Conservation (phyloP, 2,113 vertebrate genomes). For the Harpagus bidentatus region DNA sequence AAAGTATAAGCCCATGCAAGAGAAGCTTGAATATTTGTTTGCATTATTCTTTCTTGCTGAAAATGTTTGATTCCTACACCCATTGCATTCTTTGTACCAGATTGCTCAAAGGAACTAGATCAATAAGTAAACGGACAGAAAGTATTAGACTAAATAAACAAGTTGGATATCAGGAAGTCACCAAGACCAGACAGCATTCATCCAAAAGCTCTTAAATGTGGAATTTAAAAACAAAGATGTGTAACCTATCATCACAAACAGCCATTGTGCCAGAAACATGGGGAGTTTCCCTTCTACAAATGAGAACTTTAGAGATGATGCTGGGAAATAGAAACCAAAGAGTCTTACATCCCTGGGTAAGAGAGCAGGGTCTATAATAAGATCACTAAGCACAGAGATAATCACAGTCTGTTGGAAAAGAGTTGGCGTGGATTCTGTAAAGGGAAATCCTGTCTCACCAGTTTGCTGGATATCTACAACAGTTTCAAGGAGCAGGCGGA, state of each 20-base stretch:
- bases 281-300: neutral
- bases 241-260: conserved; percentile 11
- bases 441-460: neutral
- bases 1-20: neutral
- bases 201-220: neutral
- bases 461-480: neutral
- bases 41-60: neutral
- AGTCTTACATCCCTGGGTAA: neutral
- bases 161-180: conserved; percentile 30
- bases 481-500: neutral
- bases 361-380: neutral
- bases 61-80: neutral
- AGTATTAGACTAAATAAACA: conserved; percentile 53
- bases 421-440: neutral
- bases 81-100: neutral
- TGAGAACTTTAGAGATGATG: neutral
- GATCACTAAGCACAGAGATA: neutral
- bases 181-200: conserved; percentile 19
- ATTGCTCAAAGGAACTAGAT: conserved; percentile 9
- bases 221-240: conserved; percentile 31
- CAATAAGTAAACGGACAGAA: conserved; percentile 36
- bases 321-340: neutral
- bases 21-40: neutral
- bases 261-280: neutral
- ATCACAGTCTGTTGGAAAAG: neutral